Conservation (phyloP, 2,888 invertebrate genomes). For the Tenthredo scrophulariae region DNA sequence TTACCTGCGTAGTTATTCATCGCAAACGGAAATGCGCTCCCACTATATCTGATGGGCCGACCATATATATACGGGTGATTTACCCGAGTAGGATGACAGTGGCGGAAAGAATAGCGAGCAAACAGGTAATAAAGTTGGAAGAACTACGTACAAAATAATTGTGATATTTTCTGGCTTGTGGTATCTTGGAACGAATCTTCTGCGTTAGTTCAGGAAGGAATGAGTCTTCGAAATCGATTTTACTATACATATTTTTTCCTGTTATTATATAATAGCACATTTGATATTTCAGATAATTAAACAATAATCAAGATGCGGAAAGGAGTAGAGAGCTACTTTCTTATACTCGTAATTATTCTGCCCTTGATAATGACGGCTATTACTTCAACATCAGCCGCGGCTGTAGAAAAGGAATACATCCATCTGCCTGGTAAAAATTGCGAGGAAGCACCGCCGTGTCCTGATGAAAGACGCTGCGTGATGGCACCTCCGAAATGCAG, state of each 20-base stretch:
- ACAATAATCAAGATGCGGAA: conserved; percentile 57
- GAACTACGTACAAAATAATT: not conserved
- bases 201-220: not conserved
- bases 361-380: conserved; percentile 58
- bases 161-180: not conserved
- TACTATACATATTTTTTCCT: not conserved
- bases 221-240: not conserved
- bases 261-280: not conserved
- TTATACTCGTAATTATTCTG: conserved; percentile 53
- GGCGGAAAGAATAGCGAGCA: not conserved
- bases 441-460: conserved; percentile 66
- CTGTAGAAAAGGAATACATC: conserved; percentile 63
- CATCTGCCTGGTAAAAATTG: conserved; percentile 69
- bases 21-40: conserved; percentile 10
- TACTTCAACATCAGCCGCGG: conserved; percentile 40
- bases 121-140: not conserved
- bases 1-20: conserved; percentile 7
- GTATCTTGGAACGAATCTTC: not conserved
- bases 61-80: not conserved
- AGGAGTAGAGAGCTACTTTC: not conserved
- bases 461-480: conserved; percentile 63
- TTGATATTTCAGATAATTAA: conserved; percentile 46
- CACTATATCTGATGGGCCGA: not conserved
- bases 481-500: conserved; percentile 67
- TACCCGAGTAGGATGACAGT: not conserved